Base-by-base conservation (phyloP, 2,797 vertebrate species). In the Taenioides sp. region DNA sequence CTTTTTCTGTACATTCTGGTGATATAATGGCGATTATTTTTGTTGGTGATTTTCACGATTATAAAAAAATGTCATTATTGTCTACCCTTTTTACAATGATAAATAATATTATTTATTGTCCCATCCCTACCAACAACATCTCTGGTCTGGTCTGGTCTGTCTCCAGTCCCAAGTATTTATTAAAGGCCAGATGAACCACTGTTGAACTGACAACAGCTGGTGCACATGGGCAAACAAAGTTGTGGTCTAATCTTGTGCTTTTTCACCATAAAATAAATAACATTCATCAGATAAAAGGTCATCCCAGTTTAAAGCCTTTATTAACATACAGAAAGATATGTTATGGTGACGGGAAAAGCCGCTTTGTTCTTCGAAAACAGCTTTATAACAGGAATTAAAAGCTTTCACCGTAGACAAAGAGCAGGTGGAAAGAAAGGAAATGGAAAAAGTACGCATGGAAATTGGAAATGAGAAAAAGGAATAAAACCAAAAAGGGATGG, bases 401-500 rank as follows among this genome's bases (percentile, higher is more conserved):
- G 50, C 66, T 67, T 71, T 9, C 1, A 31, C 22, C 9, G 49
- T 28, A 66, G 65, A 52, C 25, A 4, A 12, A 62, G 55, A 65
- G 22, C 40, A 50, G 4, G 43, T 27, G 22, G 43, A 65, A 23
- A 65, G 63, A 76, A 25, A 66, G 43, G 59, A 69, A 34, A 63
- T 70, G 54, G 27, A 31, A 14, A 57, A 34, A 63, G 23, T 31
- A 52, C 23, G 10, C 18, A 55, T 27, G 25, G 17, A 55, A 75
- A 76, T 71, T 70, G 70, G 27, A 71, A 47, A 63, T 25, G 50
- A 55, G 52, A 67, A 67, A 67, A 67, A 67, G 49, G 31, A 67
- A 31, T 67, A 67, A 79, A 74, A 81, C 5, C 67, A 80, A 78
- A 61, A 65, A 18, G 34, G 54, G 49, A 40, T 64, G 68, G 70